Percentiles rank a stretch among this genome's conserved stretches.
Evolutionary conservation across 2,888 invertebrate species (phyloP).

Genomic region (Electrophaes corylata): DNA sequence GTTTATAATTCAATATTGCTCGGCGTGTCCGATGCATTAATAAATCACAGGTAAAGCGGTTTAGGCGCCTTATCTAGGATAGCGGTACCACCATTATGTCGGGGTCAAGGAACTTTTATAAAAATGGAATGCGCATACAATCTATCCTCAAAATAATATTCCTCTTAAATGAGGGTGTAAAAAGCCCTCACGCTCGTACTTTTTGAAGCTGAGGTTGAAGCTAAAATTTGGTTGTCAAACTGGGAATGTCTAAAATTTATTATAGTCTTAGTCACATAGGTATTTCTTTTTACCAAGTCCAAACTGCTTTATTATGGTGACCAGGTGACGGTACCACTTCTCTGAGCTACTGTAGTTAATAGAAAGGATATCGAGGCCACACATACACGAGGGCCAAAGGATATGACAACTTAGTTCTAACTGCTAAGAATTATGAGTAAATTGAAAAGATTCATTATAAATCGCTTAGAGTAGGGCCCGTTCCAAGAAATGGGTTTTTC

Average conservation of each 20-base stretch:
- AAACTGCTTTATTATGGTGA: neutral
- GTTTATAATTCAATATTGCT: conserved; percentile 23
- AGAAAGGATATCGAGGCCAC: conserved; percentile 26
- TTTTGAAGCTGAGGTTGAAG: too few relatives aligned
- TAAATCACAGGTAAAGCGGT: conserved; percentile 20
- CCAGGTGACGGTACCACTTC: neutral
- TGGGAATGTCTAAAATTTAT: too few relatives aligned
- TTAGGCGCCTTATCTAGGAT: neutral
- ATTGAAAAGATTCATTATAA: neutral
- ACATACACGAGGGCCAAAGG: conserved; percentile 5
- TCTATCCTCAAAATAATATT: too few relatives aligned
- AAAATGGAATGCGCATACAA: neutral
- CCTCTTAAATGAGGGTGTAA: too few relatives aligned
- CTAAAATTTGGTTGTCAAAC: too few relatives aligned
- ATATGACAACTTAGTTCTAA: conserved; percentile 6
- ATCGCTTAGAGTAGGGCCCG: neutral
- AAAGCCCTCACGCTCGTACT: too few relatives aligned
- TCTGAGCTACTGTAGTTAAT: neutral
- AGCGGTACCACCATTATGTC: neutral
- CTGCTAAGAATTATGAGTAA: neutral
- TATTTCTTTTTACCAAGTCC: neutral
- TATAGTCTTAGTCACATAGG: neutral
- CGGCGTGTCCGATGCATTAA: conserved; percentile 7
- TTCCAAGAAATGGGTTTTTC: too few relatives aligned
- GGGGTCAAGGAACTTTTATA: neutral